Conservation (phyloP, 2,797 vertebrate genomes). For the Dromococcyx pavoninus region DNA sequence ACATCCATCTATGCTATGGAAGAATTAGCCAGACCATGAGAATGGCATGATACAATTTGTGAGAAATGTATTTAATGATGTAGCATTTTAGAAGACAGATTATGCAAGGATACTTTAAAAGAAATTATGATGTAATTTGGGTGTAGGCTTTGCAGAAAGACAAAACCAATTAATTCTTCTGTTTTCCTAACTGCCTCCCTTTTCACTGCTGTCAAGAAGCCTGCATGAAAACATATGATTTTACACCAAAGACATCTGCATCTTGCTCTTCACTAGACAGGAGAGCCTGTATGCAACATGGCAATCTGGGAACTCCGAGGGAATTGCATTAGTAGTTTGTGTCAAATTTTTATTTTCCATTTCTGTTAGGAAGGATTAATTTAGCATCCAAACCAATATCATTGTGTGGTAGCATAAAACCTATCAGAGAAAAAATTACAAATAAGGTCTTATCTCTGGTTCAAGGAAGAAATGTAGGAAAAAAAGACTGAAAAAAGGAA, state of each 20-base stretch:
- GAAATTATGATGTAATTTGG: neutral
- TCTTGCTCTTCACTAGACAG: slow-evolving; percentile 22
- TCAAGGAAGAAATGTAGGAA: neutral
- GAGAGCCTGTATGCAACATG: slow-evolving; percentile 1
- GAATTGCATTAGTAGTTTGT: slow-evolving; percentile 7
- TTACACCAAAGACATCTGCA: neutral
- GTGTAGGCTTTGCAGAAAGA: slow-evolving; percentile 15
- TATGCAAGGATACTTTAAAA: neutral
- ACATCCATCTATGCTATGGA: neutral
- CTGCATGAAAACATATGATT: slow-evolving; percentile 12
- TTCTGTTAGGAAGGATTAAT: slow-evolving; percentile 39
- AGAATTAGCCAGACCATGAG: neutral
- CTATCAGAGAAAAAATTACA: neutral
- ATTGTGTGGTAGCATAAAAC: neutral
- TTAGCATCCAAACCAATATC: slow-evolving; percentile 22
- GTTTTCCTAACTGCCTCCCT: slow-evolving; percentile 2
- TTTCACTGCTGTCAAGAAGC: neutral
- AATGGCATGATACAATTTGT: neutral
- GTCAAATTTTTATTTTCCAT: slow-evolving; percentile 20
- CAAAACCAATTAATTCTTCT: slow-evolving; percentile 12
- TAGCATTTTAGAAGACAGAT: slow-evolving; percentile 20
- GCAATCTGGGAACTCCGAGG: neutral
- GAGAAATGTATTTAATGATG: neutral
- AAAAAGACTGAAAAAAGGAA: neutral
- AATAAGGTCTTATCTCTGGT: neutral